These are phyloP conservation scores for Bucco capensis DNA, from an alignment of 2,113 vertebrate species.

Conservation along the genomic window DNA sequence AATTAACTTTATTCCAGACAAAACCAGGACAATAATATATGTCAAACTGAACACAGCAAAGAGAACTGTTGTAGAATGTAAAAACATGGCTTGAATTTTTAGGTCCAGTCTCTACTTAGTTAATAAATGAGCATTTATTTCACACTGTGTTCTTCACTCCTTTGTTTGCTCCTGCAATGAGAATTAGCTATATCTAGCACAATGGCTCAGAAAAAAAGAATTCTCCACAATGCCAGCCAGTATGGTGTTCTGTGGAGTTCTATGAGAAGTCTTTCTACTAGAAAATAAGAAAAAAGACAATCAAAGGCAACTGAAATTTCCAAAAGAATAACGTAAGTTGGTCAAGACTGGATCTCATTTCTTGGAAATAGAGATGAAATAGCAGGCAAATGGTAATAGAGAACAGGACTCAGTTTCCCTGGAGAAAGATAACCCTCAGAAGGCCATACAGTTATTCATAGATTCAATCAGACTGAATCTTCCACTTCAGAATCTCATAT, in stretches of 20 bases:
- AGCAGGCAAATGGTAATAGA: background rate
- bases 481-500: constrained; percentile 76
- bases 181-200: background rate
- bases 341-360: background rate
- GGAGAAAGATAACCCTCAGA: constrained; percentile 67
- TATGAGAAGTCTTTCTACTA: background rate
- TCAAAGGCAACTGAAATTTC: background rate
- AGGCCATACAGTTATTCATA: constrained; percentile 78
- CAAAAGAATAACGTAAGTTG: background rate
- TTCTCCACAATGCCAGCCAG: background rate
- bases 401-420: background rate
- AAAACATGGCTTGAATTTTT: background rate
- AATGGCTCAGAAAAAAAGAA: background rate
- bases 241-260: background rate
- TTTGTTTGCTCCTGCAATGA: background rate
- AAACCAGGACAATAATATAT: background rate
- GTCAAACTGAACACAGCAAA: background rate
- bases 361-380: background rate
- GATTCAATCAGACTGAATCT: constrained; percentile 84
- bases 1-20: too few relatives aligned
- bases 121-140: background rate
- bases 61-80: background rate
- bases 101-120: background rate
- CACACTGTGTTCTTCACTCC: background rate
- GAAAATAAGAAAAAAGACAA: background rate